Conservation (phyloP, 2,797 vertebrate species). For the Phalanger gymnotis region DNA sequence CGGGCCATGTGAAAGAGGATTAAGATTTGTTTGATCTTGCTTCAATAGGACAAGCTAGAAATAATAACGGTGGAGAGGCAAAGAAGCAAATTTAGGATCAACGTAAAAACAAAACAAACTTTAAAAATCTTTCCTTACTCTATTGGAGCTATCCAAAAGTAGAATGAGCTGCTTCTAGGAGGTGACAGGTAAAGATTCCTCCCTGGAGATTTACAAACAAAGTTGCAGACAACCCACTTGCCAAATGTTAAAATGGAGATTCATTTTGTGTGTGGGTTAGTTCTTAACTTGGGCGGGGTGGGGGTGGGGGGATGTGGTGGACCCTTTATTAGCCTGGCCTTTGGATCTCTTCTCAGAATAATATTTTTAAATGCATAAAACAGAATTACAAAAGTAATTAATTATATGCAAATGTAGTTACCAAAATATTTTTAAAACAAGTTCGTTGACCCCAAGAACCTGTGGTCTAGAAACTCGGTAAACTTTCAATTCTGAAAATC, state of each 20-base stretch:
- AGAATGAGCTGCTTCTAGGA: not conserved
- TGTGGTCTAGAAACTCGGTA: not conserved
- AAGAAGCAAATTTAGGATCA: not conserved
- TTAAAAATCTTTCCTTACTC: not conserved
- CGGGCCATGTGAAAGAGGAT: not conserved
- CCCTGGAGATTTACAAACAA: not conserved
- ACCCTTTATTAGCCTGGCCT: not conserved
- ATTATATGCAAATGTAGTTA: not conserved
- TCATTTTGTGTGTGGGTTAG: not conserved
- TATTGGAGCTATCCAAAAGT: not conserved
- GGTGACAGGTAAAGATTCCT: not conserved
- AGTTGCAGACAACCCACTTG: not conserved
- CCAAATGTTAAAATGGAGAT: not conserved
- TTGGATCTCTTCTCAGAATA: not conserved
- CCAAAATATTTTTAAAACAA: not conserved
- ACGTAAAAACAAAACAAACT: not conserved
- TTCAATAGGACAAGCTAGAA: not conserved
- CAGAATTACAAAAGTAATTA: not conserved
- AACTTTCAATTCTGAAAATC: not conserved
- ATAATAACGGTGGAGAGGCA: not conserved
- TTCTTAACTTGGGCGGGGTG: not conserved
- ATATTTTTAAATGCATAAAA: not conserved
- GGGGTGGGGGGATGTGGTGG: not conserved
- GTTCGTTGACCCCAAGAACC: not conserved
- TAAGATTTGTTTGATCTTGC: not conserved